Evolutionary conservation across 2,113 vertebrate species (phyloP).

Genomic region (Amphiprion percula): DNA sequence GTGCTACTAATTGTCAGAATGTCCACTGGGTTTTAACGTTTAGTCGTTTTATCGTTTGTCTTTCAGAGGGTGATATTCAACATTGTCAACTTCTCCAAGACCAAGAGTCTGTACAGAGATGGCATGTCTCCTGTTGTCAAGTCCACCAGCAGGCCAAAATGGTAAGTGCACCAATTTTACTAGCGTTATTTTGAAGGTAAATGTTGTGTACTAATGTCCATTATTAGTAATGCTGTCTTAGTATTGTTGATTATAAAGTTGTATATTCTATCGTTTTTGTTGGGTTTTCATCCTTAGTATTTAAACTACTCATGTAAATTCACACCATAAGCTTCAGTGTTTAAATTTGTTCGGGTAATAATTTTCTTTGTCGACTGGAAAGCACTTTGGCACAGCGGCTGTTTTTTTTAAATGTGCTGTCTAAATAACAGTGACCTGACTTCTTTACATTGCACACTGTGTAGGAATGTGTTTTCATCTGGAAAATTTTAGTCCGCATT

Average conservation of each 20-base stretch:
- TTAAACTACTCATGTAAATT: no score
- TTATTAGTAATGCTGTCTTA: no score
- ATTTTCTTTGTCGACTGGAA: no score
- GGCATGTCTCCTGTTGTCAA: conserved; percentile 98
- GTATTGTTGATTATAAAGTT: no score
- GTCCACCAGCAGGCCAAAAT: conserved; percentile 96
- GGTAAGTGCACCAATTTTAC: conserved; percentile 79
- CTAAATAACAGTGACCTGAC: no score
- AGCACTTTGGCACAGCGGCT: no score
- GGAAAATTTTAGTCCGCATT: neutral
- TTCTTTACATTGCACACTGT: neutral
- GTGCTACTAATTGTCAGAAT: neutral
- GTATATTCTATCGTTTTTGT: no score
- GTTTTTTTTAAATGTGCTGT: no score
- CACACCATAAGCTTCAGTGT: no score
- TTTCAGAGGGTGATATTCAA: conserved; percentile 98
- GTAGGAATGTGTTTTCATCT: neutral
- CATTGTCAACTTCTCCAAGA: conserved; percentile 99
- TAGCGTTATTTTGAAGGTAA: neutral
- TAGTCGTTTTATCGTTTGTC: conserved; percentile 29
- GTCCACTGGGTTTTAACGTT: neutral
- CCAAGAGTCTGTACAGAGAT: conserved; percentile 98
- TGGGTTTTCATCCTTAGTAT: no score
- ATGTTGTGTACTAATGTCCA: neutral
- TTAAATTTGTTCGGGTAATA: no score